Evolutionary conservation across 92 coral and sea anemone species (phyloP).

Genomic region (Palythoa heliodiscus): DNA sequence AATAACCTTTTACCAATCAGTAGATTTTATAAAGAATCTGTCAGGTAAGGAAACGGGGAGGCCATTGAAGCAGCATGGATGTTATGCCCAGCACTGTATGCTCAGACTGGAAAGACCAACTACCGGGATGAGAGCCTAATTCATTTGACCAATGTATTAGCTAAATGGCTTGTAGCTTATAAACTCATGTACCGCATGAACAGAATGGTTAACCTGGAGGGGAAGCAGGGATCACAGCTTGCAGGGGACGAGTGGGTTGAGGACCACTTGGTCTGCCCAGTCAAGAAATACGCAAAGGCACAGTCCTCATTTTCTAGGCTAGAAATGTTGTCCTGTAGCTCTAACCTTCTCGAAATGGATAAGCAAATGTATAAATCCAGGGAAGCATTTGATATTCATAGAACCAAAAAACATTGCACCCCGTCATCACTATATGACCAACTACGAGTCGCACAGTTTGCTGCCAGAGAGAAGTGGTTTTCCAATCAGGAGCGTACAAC

Average conservation of each 20-base stretch:
- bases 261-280: constrained; percentile 50
- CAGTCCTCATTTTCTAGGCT: constrained; percentile 49
- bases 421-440: constrained; percentile 53
- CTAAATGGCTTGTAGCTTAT: constrained; percentile 45
- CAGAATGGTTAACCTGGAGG: constrained; percentile 50
- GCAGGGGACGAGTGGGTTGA: constrained; percentile 71
- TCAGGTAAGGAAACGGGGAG: constrained; percentile 54
- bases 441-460: constrained; percentile 59
- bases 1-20: constrained; percentile 57
- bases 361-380: constrained; percentile 49
- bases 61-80: constrained; percentile 55
- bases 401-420: constrained; percentile 42
- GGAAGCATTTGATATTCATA: constrained; percentile 55
- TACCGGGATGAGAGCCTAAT: constrained; percentile 33
- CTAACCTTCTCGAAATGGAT: constrained; percentile 42
- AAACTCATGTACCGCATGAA: constrained; percentile 33
- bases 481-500: not conserved
- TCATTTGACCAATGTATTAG: constrained; percentile 16
- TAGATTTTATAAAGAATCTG: constrained; percentile 55
- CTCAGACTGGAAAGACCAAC: constrained; percentile 19
- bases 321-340: constrained; percentile 61
- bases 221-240: constrained; percentile 50
- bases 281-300: constrained; percentile 49
- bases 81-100: constrained; percentile 36
- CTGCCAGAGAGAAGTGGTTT: constrained; percentile 50